Base-by-base conservation (phyloP, 2,797 vertebrate species). In the Galaxias olidus region DNA sequence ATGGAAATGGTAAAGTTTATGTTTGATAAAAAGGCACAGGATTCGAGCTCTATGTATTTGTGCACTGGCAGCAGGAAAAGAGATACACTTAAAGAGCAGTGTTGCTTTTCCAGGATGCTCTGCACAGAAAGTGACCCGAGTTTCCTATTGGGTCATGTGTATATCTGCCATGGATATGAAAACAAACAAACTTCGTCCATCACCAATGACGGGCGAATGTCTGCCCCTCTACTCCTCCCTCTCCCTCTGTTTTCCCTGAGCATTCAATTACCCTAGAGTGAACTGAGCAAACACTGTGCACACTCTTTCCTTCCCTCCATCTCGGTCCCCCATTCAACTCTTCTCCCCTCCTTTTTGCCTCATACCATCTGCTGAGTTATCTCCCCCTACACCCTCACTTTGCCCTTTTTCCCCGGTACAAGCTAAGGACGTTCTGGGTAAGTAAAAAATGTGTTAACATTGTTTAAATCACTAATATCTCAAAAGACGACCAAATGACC, bases 181-280 rank as follows among this genome's bases (percentile, higher is more conserved):
- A 82, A 85, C 80, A 85, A 88, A 86, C 84, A 84, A 84, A 84
- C 75, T 69, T 79, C 62, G 45, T 52, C 71, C 76, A 77, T 83
- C 81, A 86, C 76, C 69, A 77, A 71, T 54, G 69, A 73, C 46
- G 49, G 72, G 63, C 71, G 49, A 58, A 55, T 76, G 68, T 61
- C 67, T 66, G 59, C 54, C 66, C 76, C 62, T 66, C 72, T 69
- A 54, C 69, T 49, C 74, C 63, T 68, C 60, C 59, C 69, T 68
- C 69, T 55, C n/a, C 81, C 78, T 81, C 78, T 82, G 75, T 80
- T 60, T 80, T 84, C 82, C 87, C 76, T 84, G 87, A 87, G 69
- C 73, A 84, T 80, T 86, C 79, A 85, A 81, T 87, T 87, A 85
- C 86, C 82, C 82, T 79, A 72, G 79, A 86, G 83, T 76, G 75